Base-by-base conservation (phyloP, 2,113 vertebrate genomes). In the Dasyornis broadbenti region DNA sequence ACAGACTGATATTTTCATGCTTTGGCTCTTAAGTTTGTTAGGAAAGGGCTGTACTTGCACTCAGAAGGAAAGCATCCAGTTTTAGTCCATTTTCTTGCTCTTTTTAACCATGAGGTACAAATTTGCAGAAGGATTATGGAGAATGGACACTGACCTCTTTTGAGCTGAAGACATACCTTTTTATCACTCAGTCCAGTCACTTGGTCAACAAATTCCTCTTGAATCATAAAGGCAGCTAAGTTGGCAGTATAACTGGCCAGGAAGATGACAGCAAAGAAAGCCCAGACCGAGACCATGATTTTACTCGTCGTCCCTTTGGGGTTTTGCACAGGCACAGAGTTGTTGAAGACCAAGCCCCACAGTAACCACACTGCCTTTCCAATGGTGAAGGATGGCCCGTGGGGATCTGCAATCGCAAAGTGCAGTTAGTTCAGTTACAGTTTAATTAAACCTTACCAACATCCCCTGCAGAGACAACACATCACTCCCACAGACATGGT, bases 271-370 rank as follows among this genome's bases (percentile, higher is more conserved):
- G 99, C 99, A 24, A 99, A 99, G 98, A 99, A 99, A 93, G 99
- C 99, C 99, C 99, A 99, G 52, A 99, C 99, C 0, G 99, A 99
- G 91, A 99, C 99, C 93, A 99, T 99, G 97, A 99, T 99, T 97
- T 99, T 99, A 96, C 99, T 99, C 66, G 99, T 99, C 1, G 99
- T 99, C 31, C 99, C 99, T 90, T 99, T 99, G 7, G 99, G 99
- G 83, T 99, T 99, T 95, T 99, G 99, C 39, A 99, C 99, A 4
- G 99, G 99, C 92, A 99, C 99, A 3, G 99, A 99, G 98, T 99
- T 99, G 98, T 99, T 99, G 97, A 99, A 99, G 33, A 99, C 99
- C 97, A 99, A 98, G 78, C 99, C 99, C 99, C 99, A 99, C 27
- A 99, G 99, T 30, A 99, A 98, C 99, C 99, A 99, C 31, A 99